Evolutionary conservation across 2,113 vertebrate species (phyloP).

Genomic region (Picathartes gymnocephalus): DNA sequence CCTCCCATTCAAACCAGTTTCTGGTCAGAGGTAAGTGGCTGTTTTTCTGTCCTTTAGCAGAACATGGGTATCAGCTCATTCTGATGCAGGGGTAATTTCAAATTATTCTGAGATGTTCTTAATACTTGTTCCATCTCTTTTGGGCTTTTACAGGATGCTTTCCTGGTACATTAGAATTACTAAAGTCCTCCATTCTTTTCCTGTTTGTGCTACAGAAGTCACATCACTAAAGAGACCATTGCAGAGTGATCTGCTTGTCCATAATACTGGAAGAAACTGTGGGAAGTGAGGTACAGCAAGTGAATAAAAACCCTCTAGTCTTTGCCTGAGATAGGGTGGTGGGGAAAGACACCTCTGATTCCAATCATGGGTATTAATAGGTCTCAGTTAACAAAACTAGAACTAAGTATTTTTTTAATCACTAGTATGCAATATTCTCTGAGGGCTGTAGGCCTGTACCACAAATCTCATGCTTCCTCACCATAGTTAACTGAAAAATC

Average conservation of each 20-base stretch:
- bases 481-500: background rate
- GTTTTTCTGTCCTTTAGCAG: background rate
- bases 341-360: background rate
- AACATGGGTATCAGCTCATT: background rate
- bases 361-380: background rate
- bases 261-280: background rate
- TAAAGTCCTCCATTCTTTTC: background rate
- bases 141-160: background rate
- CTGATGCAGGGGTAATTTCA: background rate
- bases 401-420: background rate
- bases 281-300: background rate
- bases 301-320: background rate
- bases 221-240: background rate
- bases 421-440: background rate
- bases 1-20: background rate
- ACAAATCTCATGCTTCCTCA: background rate
- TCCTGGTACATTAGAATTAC: background rate
- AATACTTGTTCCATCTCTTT: background rate
- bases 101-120: background rate
- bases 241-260: background rate
- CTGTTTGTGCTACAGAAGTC: background rate
- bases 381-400: background rate
- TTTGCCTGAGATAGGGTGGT: background rate
- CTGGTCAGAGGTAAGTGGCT: background rate
- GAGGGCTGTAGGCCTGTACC: background rate